phyloP scores from a whole-genome alignment of 1,140 invertebrate genomes.

The Nasonia longicornis region DNA sequence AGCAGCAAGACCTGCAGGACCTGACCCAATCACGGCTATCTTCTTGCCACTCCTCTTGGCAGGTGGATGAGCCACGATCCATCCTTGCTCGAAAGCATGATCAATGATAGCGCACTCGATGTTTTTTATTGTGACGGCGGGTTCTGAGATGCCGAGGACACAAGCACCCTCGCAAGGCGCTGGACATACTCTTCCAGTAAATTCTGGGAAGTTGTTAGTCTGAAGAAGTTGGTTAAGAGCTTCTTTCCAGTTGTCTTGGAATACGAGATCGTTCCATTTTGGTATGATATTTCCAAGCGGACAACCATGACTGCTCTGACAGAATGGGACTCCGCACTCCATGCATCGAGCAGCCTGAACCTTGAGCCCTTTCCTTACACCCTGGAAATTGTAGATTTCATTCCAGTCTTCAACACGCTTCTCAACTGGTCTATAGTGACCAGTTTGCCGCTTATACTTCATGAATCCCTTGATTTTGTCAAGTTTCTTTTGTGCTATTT shows the following conservation, averaged over 20 bases:
- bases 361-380: conserved; percentile 88
- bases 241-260: conserved; percentile 94
- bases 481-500: conserved; percentile 83
- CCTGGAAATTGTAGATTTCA: conserved; percentile 92
- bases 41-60: conserved; percentile 82
- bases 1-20: conserved; percentile 93
- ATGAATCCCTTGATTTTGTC: conserved; percentile 97
- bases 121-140: conserved; percentile 98
- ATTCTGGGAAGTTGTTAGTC: conserved; percentile 99
- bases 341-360: conserved; percentile 97
- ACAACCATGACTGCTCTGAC: conserved; percentile 96
- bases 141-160: conserved; percentile 95
- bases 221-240: conserved; percentile 95
- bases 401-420: conserved; percentile 94
- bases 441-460: conserved; percentile 92
- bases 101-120: conserved; percentile 99
- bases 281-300: conserved; percentile 99
- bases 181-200: conserved; percentile 97
- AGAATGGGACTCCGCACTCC: conserved; percentile 99
- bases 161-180: conserved; percentile 99
- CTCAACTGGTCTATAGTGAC: conserved; percentile 85
- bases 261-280: conserved; percentile 98
- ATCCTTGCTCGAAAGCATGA: conserved; percentile 96
- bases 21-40: conserved; percentile 95
- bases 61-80: conserved; percentile 88